Percentiles rank a stretch among this genome's conserved stretches.
phyloP scores from a whole-genome alignment of 2,888 invertebrate species.

The Parnassius orleans region DNA sequence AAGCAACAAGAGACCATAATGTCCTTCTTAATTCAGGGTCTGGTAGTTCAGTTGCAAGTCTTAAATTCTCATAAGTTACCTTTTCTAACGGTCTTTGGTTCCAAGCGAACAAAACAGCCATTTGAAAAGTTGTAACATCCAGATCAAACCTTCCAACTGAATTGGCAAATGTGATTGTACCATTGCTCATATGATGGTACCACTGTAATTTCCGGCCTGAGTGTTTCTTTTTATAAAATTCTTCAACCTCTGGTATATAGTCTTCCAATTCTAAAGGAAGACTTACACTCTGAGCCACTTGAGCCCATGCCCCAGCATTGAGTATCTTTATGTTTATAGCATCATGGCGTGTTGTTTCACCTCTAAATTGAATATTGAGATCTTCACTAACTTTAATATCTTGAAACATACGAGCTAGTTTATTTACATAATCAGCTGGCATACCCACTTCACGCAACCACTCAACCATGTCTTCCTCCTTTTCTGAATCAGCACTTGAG shows the following conservation, averaged over 20 bases:
- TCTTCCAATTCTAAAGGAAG: conserved; percentile 98
- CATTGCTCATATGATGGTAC: conserved; percentile 99
- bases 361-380: conserved; percentile 95
- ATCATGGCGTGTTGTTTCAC: conserved; percentile 89
- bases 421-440: conserved; percentile 99
- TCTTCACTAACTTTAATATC: conserved; percentile 99
- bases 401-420: conserved; percentile 98
- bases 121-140: conserved; percentile 99
- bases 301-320: conserved; percentile 99
- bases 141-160: conserved; percentile 96
- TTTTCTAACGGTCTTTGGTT: conserved; percentile 96
- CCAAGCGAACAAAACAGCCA: conserved; percentile 99
- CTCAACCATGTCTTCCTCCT: conserved; percentile 99
- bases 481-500: conserved; percentile 98
- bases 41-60: conserved; percentile 97
- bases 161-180: conserved; percentile 97
- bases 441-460: conserved; percentile 99
- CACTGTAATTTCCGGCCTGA: conserved; percentile 98
- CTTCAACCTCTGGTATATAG: conserved; percentile 99
- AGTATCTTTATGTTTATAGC: conserved; percentile 99
- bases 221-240: conserved; percentile 98
- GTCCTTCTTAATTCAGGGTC: conserved; percentile 97
- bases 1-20: conserved; percentile 96
- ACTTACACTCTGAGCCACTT: conserved; percentile 97
- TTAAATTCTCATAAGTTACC: conserved; percentile 97